A percentile compares a stretch with the other conserved stretches of the same genome.
These are phyloP conservation scores for Pasiphila rectangulata DNA, from an alignment of 2,888 invertebrate species.

Conservation along the genomic window DNA sequence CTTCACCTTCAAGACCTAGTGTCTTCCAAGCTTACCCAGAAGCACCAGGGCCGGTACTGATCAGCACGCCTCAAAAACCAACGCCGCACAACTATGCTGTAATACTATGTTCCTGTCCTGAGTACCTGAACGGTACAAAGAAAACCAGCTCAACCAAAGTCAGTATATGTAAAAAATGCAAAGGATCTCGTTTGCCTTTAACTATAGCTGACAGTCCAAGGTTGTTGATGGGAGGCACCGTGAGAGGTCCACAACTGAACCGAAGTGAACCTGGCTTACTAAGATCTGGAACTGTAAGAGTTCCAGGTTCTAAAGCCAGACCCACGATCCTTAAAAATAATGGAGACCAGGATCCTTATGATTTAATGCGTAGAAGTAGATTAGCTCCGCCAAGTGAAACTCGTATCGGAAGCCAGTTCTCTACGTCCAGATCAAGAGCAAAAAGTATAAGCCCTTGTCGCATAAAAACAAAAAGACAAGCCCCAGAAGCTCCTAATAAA, in stretches of 20 bases:
- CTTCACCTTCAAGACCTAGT: constrained; percentile 68
- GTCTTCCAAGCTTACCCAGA: constrained; percentile 76
- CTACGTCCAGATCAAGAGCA: constrained; percentile 71
- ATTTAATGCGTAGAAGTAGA: constrained; percentile 89
- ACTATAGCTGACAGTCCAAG: constrained; percentile 82
- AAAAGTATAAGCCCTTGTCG: constrained; percentile 82
- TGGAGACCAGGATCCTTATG: constrained; percentile 86
- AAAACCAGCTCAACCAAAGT: constrained; percentile 87
- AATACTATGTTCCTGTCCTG: constrained; percentile 90
- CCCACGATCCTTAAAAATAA: constrained; percentile 84
- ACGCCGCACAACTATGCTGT: constrained; percentile 85
- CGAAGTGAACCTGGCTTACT: constrained; percentile 66
- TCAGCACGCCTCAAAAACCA: constrained; percentile 78
- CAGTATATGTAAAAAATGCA: constrained; percentile 90
- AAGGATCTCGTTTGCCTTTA: constrained; percentile 88
- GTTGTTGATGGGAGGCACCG: constrained; percentile 81
- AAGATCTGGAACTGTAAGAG: constrained; percentile 84
- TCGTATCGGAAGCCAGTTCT: constrained; percentile 77
- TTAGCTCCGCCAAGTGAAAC: constrained; percentile 83
- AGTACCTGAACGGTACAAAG: constrained; percentile 89
- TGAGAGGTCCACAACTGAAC: constrained; percentile 76
- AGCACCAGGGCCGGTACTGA: constrained; percentile 69
- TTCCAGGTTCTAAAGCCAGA: constrained; percentile 80
- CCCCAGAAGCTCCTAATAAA: constrained; percentile 64
- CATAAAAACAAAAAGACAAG: constrained; percentile 76